Base-by-base conservation (phyloP, 2,888 invertebrate species). In the Pilophorus perplexus region DNA sequence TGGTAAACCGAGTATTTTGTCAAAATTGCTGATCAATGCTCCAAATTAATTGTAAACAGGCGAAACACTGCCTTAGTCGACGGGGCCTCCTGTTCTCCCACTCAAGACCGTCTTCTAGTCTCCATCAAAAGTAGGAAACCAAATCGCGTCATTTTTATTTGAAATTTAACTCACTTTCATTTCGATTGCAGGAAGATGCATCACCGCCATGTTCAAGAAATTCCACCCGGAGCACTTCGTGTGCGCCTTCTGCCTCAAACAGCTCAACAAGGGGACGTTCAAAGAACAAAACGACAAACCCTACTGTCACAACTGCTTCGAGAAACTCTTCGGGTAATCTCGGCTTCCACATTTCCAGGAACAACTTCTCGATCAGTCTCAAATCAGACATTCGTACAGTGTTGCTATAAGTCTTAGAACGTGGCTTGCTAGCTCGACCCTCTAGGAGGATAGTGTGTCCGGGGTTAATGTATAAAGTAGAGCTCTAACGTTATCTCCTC, bases 181-280 rank as follows among this genome's bases (percentile, higher is more conserved):
- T 42, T 3, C 20, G 42, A 42, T 59, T 73, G 25, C 75, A 80
- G 82, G 93, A 66, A 89, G 98, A 37, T 99, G 98, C 80, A 97
- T 99, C 77, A 98, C 98, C 0, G 98, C 98, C 71, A 97, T 99
- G 96, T 96, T 93, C 80, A 83, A 91, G 73, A 98, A 99, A 80
- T 99, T 95, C 84, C 99, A 99, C 79, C 98, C 98, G 0, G 98
- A 99, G 77, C 98, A 99, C 80, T 99, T 99, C 77, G 95, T 96
- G 5, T 99, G 99, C 81, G 95, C 97, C n/a, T 99, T 97, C 81
- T 99, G 99, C 76, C 83, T 96, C 70, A 90, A 95, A 75, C 97
- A 97, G 77, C 84, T 99, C 72, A 98, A 97, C 80, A 98, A 98
- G 78, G 98, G 98, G 74, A 99, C 98, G 0, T 99, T 99, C 80